Evolutionary conservation across 2,888 invertebrate species (phyloP).

Genomic region (Idaea straminata): DNA sequence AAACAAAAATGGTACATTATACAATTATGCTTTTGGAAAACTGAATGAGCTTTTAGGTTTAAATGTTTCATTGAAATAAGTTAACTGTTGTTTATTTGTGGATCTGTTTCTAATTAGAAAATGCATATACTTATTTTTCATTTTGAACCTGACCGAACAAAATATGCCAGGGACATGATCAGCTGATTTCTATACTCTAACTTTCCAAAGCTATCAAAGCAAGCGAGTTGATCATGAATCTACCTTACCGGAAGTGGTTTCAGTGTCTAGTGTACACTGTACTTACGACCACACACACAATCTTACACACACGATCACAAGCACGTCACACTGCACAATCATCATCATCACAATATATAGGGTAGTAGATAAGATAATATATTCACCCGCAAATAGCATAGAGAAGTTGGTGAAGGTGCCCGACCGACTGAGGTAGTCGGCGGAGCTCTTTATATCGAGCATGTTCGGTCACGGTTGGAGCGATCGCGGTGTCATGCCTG

Average conservation of each 20-base stretch:
- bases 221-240: constrained; percentile 3
- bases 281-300: constrained; percentile 37
- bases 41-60: too few species aligned
- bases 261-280: constrained; percentile 16
- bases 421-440: constrained; percentile 94
- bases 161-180: background rate
- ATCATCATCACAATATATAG: constrained; percentile 38
- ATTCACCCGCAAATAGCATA: constrained; percentile 95
- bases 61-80: too few species aligned
- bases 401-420: constrained; percentile 96
- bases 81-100: too few species aligned
- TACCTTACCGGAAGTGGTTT: constrained; percentile 16
- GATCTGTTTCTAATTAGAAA: too few species aligned
- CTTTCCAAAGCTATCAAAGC: constrained; percentile 1
- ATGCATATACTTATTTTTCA: background rate
- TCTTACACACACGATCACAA: constrained; percentile 33
- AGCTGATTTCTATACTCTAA: background rate
- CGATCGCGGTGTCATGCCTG: constrained; percentile 52
- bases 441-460: constrained; percentile 95
- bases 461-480: constrained; percentile 75
- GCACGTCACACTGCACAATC: constrained; percentile 48
- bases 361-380: constrained; percentile 29
- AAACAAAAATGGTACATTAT: too few species aligned
- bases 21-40: too few species aligned
- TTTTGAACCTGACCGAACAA: background rate